A percentile compares a stretch with the other conserved stretches of the same genome.
Evolutionary conservation across 35 echinoderm and acorn worm species (phyloP).

Genomic region (Ophiothrix spiculata): DNA sequence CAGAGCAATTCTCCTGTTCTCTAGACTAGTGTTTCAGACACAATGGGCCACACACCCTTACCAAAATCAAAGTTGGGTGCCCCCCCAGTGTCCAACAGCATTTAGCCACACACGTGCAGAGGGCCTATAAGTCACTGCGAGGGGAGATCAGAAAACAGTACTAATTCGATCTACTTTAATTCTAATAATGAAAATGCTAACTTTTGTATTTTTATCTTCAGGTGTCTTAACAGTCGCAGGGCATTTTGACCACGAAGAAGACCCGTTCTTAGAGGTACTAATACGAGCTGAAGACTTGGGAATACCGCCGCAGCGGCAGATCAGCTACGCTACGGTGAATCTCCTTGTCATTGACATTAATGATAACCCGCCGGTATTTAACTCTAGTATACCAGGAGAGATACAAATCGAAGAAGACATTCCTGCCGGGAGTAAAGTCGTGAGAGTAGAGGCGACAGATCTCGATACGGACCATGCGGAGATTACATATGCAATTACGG

Average conservation of each 20-base stretch:
- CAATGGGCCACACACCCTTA: no score
- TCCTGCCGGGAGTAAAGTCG: background rate
- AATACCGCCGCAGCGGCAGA: background rate
- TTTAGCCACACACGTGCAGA: background rate
- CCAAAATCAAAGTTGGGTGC: no score
- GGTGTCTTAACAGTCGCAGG: slow-evolving; percentile 36
- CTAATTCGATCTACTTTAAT: no score
- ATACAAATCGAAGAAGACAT: slow-evolving; percentile 17
- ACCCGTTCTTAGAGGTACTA: background rate
- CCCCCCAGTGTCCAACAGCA: no score
- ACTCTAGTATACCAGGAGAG: background rate
- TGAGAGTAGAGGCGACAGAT: slow-evolving; percentile 44
- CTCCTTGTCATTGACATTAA: slow-evolving; percentile 53
- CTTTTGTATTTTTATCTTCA: slow-evolving; percentile 8
- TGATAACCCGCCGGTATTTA: slow-evolving; percentile 53
- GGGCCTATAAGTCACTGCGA: no score
- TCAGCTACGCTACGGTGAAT: background rate
- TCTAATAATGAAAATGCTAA: no score
- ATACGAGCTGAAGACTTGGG: slow-evolving; percentile 39
- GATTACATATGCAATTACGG: slow-evolving; percentile 35
- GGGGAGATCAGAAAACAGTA: no score
- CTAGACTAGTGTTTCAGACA: no score
- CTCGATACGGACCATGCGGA: slow-evolving; percentile 18
- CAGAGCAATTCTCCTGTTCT: no score
- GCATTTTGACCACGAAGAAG: slow-evolving; percentile 39